Evolutionary conservation across 2,888 invertebrate genomes (phyloP).

Genomic region (Bimastos eiseni): DNA sequence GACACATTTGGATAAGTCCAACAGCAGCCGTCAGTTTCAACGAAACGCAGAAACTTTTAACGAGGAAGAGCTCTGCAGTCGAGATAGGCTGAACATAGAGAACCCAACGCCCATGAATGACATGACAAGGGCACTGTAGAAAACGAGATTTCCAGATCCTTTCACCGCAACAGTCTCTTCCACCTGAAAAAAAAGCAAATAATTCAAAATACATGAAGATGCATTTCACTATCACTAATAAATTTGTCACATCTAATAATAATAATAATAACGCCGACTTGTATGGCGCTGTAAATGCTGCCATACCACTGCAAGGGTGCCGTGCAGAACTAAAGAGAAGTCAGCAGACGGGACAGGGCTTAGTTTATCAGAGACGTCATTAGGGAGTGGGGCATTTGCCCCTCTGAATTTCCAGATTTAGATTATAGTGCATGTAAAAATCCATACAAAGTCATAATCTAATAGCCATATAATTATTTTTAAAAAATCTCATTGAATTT

Average conservation of each 20-base stretch:
- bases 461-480: too few species aligned
- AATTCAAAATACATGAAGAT: neutral
- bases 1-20: neutral
- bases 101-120: neutral
- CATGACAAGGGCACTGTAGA: constrained; percentile 2
- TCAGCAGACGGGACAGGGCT: too few species aligned
- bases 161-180: neutral
- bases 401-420: too few species aligned
- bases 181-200: constrained; percentile 10
- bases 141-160: constrained; percentile 17
- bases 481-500: too few species aligned
- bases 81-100: constrained; percentile 19
- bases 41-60: constrained; percentile 16
- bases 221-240: neutral
- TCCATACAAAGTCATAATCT: too few species aligned
- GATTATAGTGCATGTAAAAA: too few species aligned
- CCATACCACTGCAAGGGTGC: too few species aligned
- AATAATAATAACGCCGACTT: too few species aligned
- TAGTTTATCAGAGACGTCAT: too few species aligned
- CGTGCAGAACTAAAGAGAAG: too few species aligned
- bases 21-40: neutral
- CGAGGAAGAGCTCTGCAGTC: constrained; percentile 17
- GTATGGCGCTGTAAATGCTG: too few species aligned
- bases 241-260: neutral
- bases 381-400: too few species aligned